Percentiles rank a stretch among this genome's conserved stretches.
phyloP scores from a whole-genome alignment of 2,888 invertebrate species.

The Dynastes maya region DNA sequence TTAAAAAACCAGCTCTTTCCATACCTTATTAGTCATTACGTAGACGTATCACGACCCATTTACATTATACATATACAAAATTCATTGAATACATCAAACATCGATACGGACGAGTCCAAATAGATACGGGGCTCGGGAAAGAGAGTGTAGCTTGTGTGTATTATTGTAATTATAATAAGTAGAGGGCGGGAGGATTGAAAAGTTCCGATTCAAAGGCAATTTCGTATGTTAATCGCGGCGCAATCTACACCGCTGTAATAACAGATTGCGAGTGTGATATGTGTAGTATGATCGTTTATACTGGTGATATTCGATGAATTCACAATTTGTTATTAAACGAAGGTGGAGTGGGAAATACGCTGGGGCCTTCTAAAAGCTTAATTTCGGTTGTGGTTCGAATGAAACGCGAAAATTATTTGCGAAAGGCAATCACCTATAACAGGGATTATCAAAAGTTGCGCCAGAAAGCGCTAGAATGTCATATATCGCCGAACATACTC shows the following conservation, averaged over 20 bases:
- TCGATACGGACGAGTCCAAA: neutral
- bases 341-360: neutral
- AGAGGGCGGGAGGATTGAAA: constrained; percentile 23
- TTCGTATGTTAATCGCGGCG: constrained; percentile 29
- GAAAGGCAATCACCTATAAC: too few species aligned
- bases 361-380: neutral
- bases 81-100: constrained; percentile 6
- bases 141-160: neutral
- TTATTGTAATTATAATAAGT: constrained; percentile 34
- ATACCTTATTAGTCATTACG: neutral
- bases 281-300: neutral
- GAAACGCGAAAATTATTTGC: too few species aligned
- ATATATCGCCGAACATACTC: too few species aligned
- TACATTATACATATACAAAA: neutral
- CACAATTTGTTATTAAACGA: neutral
- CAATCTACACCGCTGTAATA: constrained; percentile 25
- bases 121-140: neutral
- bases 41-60: neutral
- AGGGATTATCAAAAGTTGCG: too few species aligned
- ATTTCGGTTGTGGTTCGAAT: too few species aligned
- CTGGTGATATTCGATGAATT: neutral
- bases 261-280: constrained; percentile 12
- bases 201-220: constrained; percentile 22
- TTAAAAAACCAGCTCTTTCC: constrained; percentile 1
- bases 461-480: too few species aligned